phyloP scores from a whole-genome alignment of 1,140 invertebrate species.

The Drosophila sproati region DNA sequence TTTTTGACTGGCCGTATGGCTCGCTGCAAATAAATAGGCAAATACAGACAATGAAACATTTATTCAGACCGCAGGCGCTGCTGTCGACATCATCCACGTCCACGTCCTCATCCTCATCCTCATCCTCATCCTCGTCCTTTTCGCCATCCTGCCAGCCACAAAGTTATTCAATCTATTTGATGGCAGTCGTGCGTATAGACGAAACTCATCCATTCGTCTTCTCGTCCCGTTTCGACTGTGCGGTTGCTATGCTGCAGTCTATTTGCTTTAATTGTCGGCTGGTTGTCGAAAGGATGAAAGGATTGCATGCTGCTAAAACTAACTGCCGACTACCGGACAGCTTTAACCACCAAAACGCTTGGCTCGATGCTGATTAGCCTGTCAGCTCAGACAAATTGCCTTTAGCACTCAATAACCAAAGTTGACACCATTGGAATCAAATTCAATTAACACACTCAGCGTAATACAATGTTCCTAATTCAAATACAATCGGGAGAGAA shows the following conservation, averaged over 20 bases:
- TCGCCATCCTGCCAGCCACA: conserved; percentile 15
- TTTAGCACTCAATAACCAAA: conserved; percentile 52
- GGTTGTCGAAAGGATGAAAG: conserved; percentile 35
- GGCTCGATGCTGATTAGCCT: conserved; percentile 69
- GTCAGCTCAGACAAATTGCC: conserved; percentile 63
- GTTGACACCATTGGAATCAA: conserved; percentile 23
- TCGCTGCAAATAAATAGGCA: conserved; percentile 66
- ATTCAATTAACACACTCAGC: conserved; percentile 53
- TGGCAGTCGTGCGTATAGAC: conserved; percentile 36
- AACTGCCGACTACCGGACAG: neutral
- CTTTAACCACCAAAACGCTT: conserved; percentile 1
- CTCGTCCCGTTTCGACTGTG: conserved; percentile 12
- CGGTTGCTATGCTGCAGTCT: conserved; percentile 47
- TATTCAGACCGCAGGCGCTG: conserved; percentile 33
- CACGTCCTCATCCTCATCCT: neutral
- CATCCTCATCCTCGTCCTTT: neutral
- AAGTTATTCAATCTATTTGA: conserved; percentile 74
- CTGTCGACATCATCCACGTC: neutral
- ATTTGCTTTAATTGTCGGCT: conserved; percentile 55
- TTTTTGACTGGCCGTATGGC: conserved; percentile 21
- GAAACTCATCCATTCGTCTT: conserved; percentile 2
- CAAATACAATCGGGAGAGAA: no score
- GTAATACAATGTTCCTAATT: no score
- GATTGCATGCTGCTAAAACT: conserved; percentile 36
- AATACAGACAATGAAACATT: conserved; percentile 62